Evolutionary conservation across 1,140 invertebrate species (phyloP).

Genomic region (Cataglyphis hispanica): DNA sequence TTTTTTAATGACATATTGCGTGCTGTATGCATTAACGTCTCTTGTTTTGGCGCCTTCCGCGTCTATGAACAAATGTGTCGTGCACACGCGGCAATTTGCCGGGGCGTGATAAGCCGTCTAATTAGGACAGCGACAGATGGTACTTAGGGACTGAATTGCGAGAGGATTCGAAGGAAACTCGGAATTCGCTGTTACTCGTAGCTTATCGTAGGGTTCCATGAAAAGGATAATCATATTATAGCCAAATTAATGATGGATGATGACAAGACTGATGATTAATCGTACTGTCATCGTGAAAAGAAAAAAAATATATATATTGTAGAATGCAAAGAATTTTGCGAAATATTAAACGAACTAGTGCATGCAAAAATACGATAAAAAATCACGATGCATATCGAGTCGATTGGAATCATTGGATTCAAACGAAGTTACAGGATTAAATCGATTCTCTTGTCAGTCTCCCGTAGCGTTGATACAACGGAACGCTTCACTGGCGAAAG

Average conservation of each 20-base stretch:
- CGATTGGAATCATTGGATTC: background rate
- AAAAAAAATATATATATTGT: background rate
- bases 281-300: background rate
- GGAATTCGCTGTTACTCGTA: constrained; percentile 22
- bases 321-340: background rate
- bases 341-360: background rate
- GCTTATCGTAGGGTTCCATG: constrained; percentile 48
- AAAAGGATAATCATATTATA: constrained; percentile 39
- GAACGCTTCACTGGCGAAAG: background rate
- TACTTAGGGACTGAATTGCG: constrained; percentile 50
- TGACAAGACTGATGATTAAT: constrained; percentile 26
- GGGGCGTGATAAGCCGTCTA: constrained; percentile 67
- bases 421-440: constrained; percentile 2
- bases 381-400: background rate
- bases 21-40: constrained; percentile 22
- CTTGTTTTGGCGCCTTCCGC: constrained; percentile 52
- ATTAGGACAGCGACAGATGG: constrained; percentile 72
- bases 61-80: constrained; percentile 38
- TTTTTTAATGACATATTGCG: background rate
- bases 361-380: background rate
- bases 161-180: constrained; percentile 43
- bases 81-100: constrained; percentile 62
- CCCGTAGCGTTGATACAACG: background rate
- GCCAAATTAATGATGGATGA: constrained; percentile 26
- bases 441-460: background rate